These are phyloP conservation scores for Paramormyrops kingsleyae DNA, from an alignment of 2,113 vertebrate genomes.

Conservation along the genomic window DNA sequence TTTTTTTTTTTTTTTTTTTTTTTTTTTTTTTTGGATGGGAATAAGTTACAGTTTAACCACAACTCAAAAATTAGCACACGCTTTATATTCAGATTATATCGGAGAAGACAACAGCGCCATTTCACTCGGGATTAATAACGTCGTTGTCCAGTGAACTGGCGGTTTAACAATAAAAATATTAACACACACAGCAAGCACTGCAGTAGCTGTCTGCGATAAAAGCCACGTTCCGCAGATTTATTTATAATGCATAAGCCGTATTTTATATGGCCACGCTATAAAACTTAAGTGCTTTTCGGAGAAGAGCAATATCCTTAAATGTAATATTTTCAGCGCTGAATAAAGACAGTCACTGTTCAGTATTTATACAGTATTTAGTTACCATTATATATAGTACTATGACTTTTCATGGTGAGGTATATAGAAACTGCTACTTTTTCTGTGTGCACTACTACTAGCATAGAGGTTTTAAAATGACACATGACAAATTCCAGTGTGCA, in stretches of 20 bases:
- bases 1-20: neutral
- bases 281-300: constrained; percentile 2
- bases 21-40: no score
- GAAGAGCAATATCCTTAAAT: neutral
- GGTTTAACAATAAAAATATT: neutral
- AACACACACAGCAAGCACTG: neutral
- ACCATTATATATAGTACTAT: neutral
- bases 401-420: neutral
- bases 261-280: neutral
- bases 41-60: neutral
- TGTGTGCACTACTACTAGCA: neutral
- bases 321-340: neutral
- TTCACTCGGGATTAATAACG: neutral
- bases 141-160: neutral
- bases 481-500: neutral
- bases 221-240: neutral
- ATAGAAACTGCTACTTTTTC: neutral
- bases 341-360: neutral
- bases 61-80: neutral
- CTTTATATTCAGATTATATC: neutral
- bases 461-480: neutral
- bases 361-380: neutral
- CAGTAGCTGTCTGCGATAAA: neutral
- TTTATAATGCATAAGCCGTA: constrained; percentile 9
- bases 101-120: neutral